phyloP scores from a whole-genome alignment of 2,888 invertebrate species.

The Erebia ligea region DNA sequence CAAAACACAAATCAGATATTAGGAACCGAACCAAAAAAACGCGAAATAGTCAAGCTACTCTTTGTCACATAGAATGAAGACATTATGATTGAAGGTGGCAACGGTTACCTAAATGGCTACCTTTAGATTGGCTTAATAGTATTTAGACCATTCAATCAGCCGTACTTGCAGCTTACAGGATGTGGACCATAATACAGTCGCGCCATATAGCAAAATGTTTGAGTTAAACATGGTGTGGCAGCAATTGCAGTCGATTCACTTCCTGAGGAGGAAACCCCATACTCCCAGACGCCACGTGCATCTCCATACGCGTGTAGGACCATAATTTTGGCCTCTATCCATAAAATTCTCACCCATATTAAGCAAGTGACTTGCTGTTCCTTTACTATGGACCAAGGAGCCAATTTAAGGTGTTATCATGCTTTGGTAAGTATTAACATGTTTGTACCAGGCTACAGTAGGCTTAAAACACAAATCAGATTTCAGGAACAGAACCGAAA shows the following conservation, averaged over 20 bases:
- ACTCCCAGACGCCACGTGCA: conserved; percentile 68
- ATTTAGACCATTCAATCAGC: neutral
- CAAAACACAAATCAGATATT: neutral
- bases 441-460: neutral
- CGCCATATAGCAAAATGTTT: neutral
- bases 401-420: conserved; percentile 2
- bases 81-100: no score
- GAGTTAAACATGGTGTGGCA: neutral
- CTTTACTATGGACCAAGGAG: neutral
- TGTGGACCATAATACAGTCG: neutral
- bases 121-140: no score
- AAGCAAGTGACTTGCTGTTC: neutral
- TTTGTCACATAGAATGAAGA: no score
- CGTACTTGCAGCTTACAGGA: neutral
- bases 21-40: neutral
- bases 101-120: no score
- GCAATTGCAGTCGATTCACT: conserved; percentile 36
- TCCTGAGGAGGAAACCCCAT: conserved; percentile 55
- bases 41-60: no score
- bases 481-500: neutral
- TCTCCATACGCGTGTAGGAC: conserved; percentile 62
- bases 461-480: neutral
- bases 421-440: no score
- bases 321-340: conserved; percentile 77
- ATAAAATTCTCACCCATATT: conserved; percentile 46